A percentile compares a stretch with the other conserved stretches of the same genome.
Evolutionary conservation across 2,797 vertebrate species (phyloP).

Genomic region (Periophthalmus magnuspinnatus): DNA sequence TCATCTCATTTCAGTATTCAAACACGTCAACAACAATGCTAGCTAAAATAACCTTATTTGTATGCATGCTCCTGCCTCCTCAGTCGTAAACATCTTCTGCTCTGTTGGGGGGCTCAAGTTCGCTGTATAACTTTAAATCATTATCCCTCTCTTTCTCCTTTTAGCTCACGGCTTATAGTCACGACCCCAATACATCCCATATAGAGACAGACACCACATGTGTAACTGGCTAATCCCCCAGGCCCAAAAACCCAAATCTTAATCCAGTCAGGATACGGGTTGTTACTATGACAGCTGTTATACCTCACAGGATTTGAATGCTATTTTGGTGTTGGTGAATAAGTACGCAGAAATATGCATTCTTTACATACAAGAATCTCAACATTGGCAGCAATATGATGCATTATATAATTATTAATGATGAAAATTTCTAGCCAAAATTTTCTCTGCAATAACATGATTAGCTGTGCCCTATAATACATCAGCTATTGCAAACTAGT

Average conservation of each 20-base stretch:
- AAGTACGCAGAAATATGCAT: background rate
- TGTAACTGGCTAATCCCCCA: constrained; percentile 32
- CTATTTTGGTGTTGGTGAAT: background rate
- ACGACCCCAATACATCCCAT: constrained; percentile 28
- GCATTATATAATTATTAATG: too few species aligned
- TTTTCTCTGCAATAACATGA: too few species aligned
- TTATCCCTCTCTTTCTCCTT: constrained; percentile 16
- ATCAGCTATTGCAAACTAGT: too few species aligned
- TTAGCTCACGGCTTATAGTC: constrained; percentile 28
- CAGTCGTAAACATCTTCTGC: background rate
- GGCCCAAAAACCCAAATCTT: constrained; percentile 28
- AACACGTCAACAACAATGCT: background rate
- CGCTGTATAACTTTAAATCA: constrained; percentile 23
- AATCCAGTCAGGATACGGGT: constrained; percentile 37
- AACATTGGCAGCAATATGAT: too few species aligned
- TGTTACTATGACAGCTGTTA: constrained; percentile 8
- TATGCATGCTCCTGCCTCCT: background rate
- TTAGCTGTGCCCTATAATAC: too few species aligned
- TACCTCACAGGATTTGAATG: constrained; percentile 3
- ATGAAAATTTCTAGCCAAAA: too few species aligned
- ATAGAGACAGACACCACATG: constrained; percentile 23
- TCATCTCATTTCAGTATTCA: background rate
- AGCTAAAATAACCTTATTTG: background rate
- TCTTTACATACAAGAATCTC: too few species aligned
- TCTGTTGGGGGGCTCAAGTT: constrained; percentile 40